Evolutionary conservation across 2,888 invertebrate genomes (phyloP), one percentile per base, ranked within the genome.

Genomic region (Leptodirus hochenwartii): DNA sequence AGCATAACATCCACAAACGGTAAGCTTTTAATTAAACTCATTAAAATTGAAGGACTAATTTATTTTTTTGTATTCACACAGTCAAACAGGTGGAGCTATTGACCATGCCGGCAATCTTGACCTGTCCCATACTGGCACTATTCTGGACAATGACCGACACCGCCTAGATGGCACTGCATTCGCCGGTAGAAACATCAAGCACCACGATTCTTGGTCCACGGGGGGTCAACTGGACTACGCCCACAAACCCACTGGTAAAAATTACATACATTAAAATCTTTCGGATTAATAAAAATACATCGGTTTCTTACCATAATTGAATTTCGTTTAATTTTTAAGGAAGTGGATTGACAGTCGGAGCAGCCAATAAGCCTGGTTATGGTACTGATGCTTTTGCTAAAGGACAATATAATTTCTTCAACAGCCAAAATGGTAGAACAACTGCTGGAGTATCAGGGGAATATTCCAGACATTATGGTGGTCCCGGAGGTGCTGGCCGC

Each of bases 381-480:
- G 37, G 37, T 6, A 37, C 37, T 4, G 34, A 37, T 34, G 29
- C 32, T 1, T 17, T 23, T 2, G 36, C 36, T n/a, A 23, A 27
- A 16, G 37, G 31, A 6, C 28, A 33, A 10, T 35, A 35, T 25
- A 37, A 37, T 22, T 31, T 37, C 26, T 25, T 23, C 14, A 13
- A 31, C 5, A 26, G 4, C 15, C 15, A 14, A 8, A 17, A 34
- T 12, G 34, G 36, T 5, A 28, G 32, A 4, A 34, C 37, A 8
- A 35, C 33, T 17, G 36, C 33, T 16, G 33, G 25, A 6, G 34
- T 34, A 10, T 24, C 31, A 17, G 41, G 33, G 15, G 26, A 33
- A 15, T 41, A 41, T 20, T 25, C 27, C 25, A 37, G 41, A 15
- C 38, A 39, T 25, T 39, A 31, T 29, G 39, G 39, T 15, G 41